phyloP scores from a whole-genome alignment of 92 coral and sea anemone genomes.

The Parazoanthus darwini region DNA sequence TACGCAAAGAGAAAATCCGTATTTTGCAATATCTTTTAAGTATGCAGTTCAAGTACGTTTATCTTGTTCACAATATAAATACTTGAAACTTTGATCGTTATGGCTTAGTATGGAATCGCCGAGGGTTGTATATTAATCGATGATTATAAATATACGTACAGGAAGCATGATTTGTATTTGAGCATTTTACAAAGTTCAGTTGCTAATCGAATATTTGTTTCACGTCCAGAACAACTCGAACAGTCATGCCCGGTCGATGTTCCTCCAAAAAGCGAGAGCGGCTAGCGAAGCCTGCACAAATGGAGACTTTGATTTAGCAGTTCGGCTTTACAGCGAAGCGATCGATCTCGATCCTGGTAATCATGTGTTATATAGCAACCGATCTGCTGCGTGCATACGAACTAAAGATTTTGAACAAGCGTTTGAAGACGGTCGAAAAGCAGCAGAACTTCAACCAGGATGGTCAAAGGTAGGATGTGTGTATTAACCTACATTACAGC shows the following conservation, averaged over 20 bases:
- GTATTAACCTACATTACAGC: not conserved
- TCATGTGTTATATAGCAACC: conserved; percentile 94
- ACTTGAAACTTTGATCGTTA: conserved; percentile 17
- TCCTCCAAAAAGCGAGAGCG: conserved; percentile 73
- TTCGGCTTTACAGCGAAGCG: conserved; percentile 88
- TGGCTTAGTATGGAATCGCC: not conserved
- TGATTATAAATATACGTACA: not conserved
- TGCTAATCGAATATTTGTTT: conserved; percentile 45
- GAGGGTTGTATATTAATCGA: conserved; percentile 27
- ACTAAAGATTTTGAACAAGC: conserved; percentile 84
- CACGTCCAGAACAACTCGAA: conserved; percentile 46
- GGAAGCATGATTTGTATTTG: conserved; percentile 26
- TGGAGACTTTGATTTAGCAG: conserved; percentile 87
- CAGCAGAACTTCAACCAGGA: conserved; percentile 83
- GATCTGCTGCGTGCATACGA: conserved; percentile 94
- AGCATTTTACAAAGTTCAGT: not conserved
- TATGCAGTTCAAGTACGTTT: conserved; percentile 12
- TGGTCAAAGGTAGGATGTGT: conserved; percentile 93
- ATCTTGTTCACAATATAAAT: not conserved
- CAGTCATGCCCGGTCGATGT: conserved; percentile 67
- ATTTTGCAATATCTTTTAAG: conserved; percentile 22
- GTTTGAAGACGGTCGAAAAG: conserved; percentile 84
- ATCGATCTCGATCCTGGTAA: conserved; percentile 88
- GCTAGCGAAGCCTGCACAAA: conserved; percentile 93
- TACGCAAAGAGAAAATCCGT: not conserved